Evolutionary conservation across 2,888 invertebrate genomes (phyloP).

Genomic region (Molorchus minor): DNA sequence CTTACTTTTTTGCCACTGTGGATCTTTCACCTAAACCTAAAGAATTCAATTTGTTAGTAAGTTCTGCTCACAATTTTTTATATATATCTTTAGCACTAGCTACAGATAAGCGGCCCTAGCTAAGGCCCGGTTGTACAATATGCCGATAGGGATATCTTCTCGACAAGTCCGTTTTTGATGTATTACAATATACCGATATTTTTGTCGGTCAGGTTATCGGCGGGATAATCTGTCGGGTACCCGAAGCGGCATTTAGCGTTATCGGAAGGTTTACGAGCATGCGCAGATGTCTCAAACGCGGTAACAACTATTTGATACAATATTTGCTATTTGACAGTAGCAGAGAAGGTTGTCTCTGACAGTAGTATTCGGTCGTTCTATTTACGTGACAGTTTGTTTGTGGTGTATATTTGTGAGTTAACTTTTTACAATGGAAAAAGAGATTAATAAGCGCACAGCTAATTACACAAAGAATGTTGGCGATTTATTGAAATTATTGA

Average conservation of each 20-base stretch:
- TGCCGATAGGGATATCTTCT: too few relatives aligned
- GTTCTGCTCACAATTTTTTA: too few relatives aligned
- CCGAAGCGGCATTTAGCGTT: slow-evolving; percentile 4
- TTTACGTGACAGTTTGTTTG: background rate
- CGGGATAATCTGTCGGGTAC: slow-evolving; percentile 3
- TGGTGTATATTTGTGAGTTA: too few relatives aligned
- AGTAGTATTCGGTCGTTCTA: too few relatives aligned
- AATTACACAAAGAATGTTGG: slow-evolving; percentile 11
- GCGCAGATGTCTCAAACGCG: slow-evolving; percentile 2
- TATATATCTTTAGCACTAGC: too few relatives aligned
- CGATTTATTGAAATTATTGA: slow-evolving; percentile 7
- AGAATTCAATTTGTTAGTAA: too few relatives aligned
- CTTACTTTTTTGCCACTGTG: too few relatives aligned
- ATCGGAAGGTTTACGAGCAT: slow-evolving; percentile 1
- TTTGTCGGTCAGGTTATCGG: background rate
- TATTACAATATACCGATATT: background rate
- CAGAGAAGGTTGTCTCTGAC: background rate
- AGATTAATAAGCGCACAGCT: slow-evolving; percentile 7
- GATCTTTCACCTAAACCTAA: too few relatives aligned
- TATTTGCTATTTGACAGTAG: background rate
- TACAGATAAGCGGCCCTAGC: too few relatives aligned
- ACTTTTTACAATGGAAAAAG: background rate
- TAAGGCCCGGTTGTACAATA: too few relatives aligned
- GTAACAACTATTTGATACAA: background rate
- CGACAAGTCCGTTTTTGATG: too few relatives aligned